Evolutionary conservation across 2,888 invertebrate genomes (phyloP).

Genomic region (Notodonta ziczac): DNA sequence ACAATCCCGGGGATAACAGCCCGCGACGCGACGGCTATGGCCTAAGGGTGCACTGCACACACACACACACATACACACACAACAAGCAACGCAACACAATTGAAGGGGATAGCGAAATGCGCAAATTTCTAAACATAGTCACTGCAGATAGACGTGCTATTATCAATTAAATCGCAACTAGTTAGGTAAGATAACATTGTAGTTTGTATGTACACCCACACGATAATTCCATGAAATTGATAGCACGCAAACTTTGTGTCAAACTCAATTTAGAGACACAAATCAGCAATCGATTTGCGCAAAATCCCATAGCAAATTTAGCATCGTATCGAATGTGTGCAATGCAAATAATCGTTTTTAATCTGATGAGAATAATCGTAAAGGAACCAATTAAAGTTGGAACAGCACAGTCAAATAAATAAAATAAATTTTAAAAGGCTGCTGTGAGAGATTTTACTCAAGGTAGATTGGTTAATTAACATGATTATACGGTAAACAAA

Average conservation of each 20-base stretch:
- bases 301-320: constrained; percentile 25
- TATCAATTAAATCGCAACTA: constrained; percentile 25
- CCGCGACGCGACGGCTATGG: constrained; percentile 50
- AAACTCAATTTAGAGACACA: constrained; percentile 12
- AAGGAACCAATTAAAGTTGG: constrained; percentile 15
- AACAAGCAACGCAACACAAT: constrained; percentile 34
- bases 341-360: constrained; percentile 16
- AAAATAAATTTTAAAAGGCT: constrained; percentile 17
- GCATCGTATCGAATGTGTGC: constrained; percentile 12
- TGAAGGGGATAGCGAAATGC: constrained; percentile 48
- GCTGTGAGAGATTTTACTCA: constrained; percentile 28
- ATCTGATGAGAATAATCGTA: constrained; percentile 17
- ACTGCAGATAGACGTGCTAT: constrained; percentile 14
- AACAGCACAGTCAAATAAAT: not conserved
- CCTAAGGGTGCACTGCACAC: constrained; percentile 48
- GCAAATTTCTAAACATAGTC: constrained; percentile 32
- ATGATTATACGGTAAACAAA: constrained; percentile 42
- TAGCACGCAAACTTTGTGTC: constrained; percentile 17
- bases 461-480: constrained; percentile 21
- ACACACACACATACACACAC: constrained; percentile 47
- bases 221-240: constrained; percentile 8
- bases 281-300: constrained; percentile 24
- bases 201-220: not conserved
- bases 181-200: constrained; percentile 16
- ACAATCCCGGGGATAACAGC: constrained; percentile 62